A percentile compares a stretch with the other conserved stretches of the same genome.
Conservation (phyloP, 2,888 invertebrate species). For the Microctonus hyperodae region DNA sequence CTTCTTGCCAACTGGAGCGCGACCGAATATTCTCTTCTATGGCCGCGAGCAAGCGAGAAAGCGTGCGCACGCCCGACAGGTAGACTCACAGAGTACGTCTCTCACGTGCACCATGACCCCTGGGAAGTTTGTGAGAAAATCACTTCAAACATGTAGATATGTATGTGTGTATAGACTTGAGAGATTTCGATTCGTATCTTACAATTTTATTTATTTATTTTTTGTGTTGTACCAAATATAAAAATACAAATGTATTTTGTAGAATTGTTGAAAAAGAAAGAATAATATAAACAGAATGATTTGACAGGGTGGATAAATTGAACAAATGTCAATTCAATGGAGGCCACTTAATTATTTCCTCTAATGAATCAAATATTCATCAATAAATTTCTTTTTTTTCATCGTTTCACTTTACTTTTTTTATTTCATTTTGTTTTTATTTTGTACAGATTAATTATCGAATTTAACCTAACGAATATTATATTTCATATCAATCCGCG, state of each 20-base stretch:
- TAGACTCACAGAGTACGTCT: slow-evolving; percentile 20
- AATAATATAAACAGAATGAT: not conserved
- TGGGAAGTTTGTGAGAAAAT: slow-evolving; percentile 32
- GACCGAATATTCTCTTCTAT: slow-evolving; percentile 36
- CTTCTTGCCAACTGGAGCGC: slow-evolving; percentile 62
- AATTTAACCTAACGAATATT: not conserved
- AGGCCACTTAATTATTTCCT: not conserved
- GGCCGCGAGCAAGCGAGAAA: slow-evolving; percentile 16
- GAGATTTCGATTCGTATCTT: not conserved
- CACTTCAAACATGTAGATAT: slow-evolving; percentile 18
- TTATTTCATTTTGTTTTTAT: slow-evolving; percentile 2
- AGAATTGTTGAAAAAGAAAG: not conserved
- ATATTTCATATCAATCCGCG: not conserved
- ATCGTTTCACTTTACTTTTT: not conserved
- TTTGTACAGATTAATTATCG: not conserved
- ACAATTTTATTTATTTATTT: not conserved
- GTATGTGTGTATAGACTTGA: not conserved
- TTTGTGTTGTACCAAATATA: not conserved
- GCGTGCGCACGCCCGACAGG: slow-evolving; percentile 26
- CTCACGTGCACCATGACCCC: slow-evolving; percentile 25
- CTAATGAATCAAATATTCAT: not conserved
- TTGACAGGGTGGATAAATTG: slow-evolving; percentile 12
- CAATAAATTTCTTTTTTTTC: not conserved
- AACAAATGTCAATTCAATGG: slow-evolving; percentile 13
- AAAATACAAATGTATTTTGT: too few species aligned